phyloP scores from a whole-genome alignment of 2,113 vertebrate species.

The Dicaeum eximium region DNA sequence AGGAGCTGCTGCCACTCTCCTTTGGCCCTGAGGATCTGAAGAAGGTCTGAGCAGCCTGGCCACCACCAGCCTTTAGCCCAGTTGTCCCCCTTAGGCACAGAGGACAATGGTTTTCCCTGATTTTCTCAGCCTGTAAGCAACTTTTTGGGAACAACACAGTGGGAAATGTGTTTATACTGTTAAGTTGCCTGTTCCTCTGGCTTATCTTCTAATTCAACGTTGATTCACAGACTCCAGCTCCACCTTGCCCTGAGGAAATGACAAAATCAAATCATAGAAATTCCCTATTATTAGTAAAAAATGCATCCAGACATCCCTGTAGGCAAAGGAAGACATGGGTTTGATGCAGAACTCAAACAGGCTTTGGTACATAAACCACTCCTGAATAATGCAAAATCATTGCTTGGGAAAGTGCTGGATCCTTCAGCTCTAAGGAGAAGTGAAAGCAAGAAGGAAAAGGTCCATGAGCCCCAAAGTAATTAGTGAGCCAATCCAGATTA shows the following conservation, averaged over 20 bases:
- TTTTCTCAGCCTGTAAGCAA: background rate
- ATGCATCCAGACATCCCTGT: fast-evolving
- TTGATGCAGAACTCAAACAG: background rate
- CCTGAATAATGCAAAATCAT: background rate
- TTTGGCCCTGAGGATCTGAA: constrained; percentile 83
- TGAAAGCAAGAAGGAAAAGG: background rate
- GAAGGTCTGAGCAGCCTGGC: constrained; percentile 36
- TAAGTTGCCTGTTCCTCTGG: background rate
- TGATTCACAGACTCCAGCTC: background rate
- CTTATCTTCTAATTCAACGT: background rate
- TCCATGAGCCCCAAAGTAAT: background rate
- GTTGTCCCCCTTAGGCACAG: background rate
- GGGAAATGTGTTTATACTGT: background rate
- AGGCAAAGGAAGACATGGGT: background rate
- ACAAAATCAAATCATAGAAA: background rate
- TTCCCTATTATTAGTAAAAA: background rate
- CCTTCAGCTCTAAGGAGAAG: background rate
- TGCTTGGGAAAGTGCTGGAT: background rate
- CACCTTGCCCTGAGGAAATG: background rate
- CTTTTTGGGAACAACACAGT: background rate
- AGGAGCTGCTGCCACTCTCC: constrained; percentile 82
- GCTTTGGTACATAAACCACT: background rate
- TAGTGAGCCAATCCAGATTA: background rate
- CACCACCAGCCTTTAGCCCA: background rate
- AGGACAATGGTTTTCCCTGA: background rate